Evolutionary conservation across 2,797 vertebrate genomes (phyloP).

Genomic region (Gymnoscopelus braueri): DNA sequence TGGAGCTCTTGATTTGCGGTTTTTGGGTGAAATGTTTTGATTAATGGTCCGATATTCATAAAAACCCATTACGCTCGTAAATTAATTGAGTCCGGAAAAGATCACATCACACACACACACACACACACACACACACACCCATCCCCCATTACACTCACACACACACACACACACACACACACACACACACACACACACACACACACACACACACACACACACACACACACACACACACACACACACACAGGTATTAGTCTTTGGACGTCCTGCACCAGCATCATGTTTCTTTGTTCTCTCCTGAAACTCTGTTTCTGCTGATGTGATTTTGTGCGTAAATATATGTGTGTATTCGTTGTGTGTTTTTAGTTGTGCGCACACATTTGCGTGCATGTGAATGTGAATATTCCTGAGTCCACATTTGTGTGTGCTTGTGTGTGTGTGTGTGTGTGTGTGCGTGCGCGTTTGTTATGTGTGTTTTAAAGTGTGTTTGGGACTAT

Average conservation of each 20-base stretch:
- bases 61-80: constrained; percentile 60
- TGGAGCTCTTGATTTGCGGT: constrained; percentile 60
- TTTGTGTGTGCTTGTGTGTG: constrained; percentile 7
- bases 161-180: background rate
- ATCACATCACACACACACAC: constrained; percentile 15
- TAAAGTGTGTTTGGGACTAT: constrained; percentile 69
- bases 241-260: background rate
- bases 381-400: background rate
- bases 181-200: background rate
- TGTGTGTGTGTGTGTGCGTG: constrained; percentile 35
- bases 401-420: background rate
- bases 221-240: background rate
- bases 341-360: constrained; percentile 3
- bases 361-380: background rate
- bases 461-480: constrained; percentile 19
- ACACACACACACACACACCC: background rate
- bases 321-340: constrained; percentile 32
- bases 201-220: background rate
- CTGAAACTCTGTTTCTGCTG: constrained; percentile 7
- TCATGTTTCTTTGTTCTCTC: constrained; percentile 37
- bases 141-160: no score
- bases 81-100: constrained; percentile 53
- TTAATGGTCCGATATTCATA: constrained; percentile 45
- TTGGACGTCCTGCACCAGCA: background rate
- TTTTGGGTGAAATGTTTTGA: constrained; percentile 57